These are phyloP conservation scores for Agonopterix alstromeriana DNA, from an alignment of 2,888 invertebrate species.

Conservation along the genomic window DNA sequence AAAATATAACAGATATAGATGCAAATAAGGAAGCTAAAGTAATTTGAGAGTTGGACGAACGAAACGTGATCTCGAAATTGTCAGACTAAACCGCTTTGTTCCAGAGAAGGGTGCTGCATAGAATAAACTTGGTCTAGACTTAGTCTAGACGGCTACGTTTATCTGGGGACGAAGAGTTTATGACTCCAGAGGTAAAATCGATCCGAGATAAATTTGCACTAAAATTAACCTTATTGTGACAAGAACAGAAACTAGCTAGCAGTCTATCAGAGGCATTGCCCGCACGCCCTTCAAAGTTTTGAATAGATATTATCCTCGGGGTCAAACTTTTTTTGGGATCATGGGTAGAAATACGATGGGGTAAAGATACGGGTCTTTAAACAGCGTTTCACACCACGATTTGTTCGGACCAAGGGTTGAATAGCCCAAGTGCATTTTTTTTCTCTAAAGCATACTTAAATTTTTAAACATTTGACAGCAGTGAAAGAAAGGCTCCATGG, in stretches of 20 bases:
- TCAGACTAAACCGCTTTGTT: conserved; percentile 10
- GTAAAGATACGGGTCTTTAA: too few species aligned
- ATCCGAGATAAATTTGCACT: not conserved
- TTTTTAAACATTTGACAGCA: too few species aligned
- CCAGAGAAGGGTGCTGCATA: conserved; percentile 19
- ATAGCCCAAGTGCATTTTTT: too few species aligned
- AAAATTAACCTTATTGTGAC: not conserved
- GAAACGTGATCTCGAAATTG: conserved; percentile 15
- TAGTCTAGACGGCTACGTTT: conserved; percentile 51
- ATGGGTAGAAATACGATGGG: too few species aligned
- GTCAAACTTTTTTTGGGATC: too few species aligned
- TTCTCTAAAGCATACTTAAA: too few species aligned
- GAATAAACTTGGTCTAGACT: conserved; percentile 57
- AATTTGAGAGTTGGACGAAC: conserved; percentile 4
- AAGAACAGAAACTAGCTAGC: not conserved
- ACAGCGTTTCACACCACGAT: too few species aligned
- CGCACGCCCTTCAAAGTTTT: too few species aligned
- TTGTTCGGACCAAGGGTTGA: too few species aligned
- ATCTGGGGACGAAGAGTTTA: conserved; percentile 23
- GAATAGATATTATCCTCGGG: too few species aligned
- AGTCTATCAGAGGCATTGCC: too few species aligned
- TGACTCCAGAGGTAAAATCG: conserved; percentile 8
- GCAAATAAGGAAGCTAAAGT: conserved; percentile 3
- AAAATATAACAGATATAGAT: not conserved
- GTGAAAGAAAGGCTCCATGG: too few species aligned